These are phyloP conservation scores for Aurelia aurita DNA, from an alignment of 30 jellyfish, hydroid and myxozoan genomes.

Conservation along the genomic window DNA sequence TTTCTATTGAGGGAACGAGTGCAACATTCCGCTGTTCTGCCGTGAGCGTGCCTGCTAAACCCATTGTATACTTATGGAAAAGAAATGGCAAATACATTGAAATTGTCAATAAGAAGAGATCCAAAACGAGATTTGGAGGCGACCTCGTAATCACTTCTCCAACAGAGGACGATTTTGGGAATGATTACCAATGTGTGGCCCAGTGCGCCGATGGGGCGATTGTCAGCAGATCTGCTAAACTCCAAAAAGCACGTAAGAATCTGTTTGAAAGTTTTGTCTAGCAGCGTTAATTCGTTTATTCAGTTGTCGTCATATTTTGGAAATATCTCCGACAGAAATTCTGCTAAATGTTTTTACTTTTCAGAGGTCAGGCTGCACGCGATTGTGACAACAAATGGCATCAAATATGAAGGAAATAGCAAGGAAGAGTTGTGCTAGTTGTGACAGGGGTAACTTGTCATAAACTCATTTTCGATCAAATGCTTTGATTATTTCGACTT, in stretches of 20 bases:
- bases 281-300: too few species aligned
- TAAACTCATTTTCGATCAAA: too few species aligned
- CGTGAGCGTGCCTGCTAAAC: not conserved
- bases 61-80: conserved; percentile 3
- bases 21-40: conserved; percentile 1
- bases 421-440: too few species aligned
- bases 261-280: too few species aligned
- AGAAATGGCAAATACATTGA: conserved; percentile 22
- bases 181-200: conserved; percentile 43
- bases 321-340: too few species aligned
- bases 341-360: too few species aligned
- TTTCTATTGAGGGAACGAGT: not conserved
- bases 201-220: conserved; percentile 55
- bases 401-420: too few species aligned
- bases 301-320: too few species aligned
- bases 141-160: not conserved
- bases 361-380: too few species aligned
- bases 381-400: too few species aligned
- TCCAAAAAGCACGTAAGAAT: conserved; percentile 48
- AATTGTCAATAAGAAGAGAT: not conserved
- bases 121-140: not conserved
- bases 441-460: too few species aligned
- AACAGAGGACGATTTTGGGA: not conserved
- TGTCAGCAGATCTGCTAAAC: conserved; percentile 44
- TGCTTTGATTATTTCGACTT: too few species aligned